Percentiles rank a stretch among this genome's conserved stretches.
Conservation (phyloP, 2,797 vertebrate species). For the Margarornis squamiger region DNA sequence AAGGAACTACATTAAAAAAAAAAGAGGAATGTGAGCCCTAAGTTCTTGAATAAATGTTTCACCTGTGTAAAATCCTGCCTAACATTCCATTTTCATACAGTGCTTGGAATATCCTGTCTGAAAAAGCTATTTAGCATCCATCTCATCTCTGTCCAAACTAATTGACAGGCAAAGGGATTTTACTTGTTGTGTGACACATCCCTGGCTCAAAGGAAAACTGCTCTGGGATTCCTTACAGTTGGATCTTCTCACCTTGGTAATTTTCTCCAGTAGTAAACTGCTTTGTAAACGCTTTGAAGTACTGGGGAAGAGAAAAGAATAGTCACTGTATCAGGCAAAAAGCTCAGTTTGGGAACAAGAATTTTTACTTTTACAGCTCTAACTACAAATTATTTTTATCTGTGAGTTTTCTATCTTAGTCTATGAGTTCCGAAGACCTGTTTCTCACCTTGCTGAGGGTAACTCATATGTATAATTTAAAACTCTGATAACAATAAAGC, state of each 20-base stretch:
- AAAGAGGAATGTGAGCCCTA: not conserved
- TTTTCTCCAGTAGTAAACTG: constrained; percentile 82
- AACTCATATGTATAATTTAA: not conserved
- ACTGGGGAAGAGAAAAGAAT: constrained; percentile 63
- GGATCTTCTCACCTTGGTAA: constrained; percentile 78
- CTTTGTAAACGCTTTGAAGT: constrained; percentile 83
- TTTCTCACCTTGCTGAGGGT: not conserved
- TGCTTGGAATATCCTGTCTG: not conserved
- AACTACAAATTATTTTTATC: not conserved
- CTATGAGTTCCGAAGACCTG: not conserved
- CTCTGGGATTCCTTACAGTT: not conserved
- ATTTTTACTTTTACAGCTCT: not conserved
- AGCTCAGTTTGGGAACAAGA: not conserved
- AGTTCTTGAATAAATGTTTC: not conserved
- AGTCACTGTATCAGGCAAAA: not conserved
- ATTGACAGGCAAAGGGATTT: not conserved
- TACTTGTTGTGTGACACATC: not conserved
- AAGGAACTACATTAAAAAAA: not conserved
- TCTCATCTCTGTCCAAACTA: not conserved
- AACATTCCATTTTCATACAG: not conserved
- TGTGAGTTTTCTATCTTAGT: not conserved
- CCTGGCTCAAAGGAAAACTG: not conserved
- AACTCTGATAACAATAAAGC: not conserved
- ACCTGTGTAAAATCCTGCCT: not conserved
- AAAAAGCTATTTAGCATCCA: not conserved